phyloP scores from a whole-genome alignment of 2,888 invertebrate genomes.

The Sesia bembeciformis region DNA sequence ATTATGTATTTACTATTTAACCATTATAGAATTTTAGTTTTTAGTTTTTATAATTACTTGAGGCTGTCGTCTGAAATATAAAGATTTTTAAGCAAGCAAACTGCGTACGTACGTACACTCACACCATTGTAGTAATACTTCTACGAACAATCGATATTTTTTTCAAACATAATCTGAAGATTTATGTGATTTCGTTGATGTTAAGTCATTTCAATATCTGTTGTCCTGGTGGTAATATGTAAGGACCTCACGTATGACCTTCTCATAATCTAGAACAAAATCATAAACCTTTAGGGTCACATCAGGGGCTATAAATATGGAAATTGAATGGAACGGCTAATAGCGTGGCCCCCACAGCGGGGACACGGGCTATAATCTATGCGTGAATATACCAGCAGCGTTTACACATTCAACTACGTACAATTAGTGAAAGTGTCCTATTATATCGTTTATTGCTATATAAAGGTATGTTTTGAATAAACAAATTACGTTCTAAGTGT shows the following conservation, averaged over 20 bases:
- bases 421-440: slow-evolving; percentile 3
- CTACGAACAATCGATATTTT: too few relatives aligned
- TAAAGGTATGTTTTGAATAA: neutral
- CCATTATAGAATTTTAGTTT: too few relatives aligned
- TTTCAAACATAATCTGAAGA: too few relatives aligned
- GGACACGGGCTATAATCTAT: slow-evolving; percentile 3
- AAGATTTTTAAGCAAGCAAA: too few relatives aligned
- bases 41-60: too few relatives aligned
- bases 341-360: neutral
- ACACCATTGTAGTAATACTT: too few relatives aligned
- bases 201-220: neutral
- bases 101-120: too few relatives aligned
- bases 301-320: slow-evolving; percentile 16
- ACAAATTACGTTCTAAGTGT: neutral
- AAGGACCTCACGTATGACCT: slow-evolving; percentile 6
- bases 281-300: slow-evolving; percentile 13
- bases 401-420: slow-evolving; percentile 6
- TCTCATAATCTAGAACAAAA: slow-evolving; percentile 15
- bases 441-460: neutral
- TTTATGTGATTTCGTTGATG: neutral
- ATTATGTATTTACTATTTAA: too few relatives aligned
- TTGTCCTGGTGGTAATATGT: slow-evolving; percentile 6
- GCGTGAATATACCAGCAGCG: slow-evolving; percentile 3
- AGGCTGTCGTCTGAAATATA: too few relatives aligned
- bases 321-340: slow-evolving; percentile 16